These are phyloP conservation scores for Enhydra lutris DNA, from an alignment of 2,113 vertebrate genomes.

Conservation along the genomic window DNA sequence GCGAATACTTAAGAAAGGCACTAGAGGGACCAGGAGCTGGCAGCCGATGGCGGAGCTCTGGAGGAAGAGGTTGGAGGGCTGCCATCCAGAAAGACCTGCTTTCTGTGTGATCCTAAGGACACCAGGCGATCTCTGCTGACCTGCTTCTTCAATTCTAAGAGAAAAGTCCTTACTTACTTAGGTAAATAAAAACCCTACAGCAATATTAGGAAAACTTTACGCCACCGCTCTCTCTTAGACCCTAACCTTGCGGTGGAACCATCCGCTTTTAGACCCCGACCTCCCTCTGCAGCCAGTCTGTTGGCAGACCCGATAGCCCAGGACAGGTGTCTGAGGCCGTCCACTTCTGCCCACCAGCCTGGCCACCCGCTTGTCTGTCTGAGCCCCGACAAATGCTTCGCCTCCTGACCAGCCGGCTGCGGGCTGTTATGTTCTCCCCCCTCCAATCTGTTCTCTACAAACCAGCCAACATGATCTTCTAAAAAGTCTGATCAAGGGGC, in stretches of 20 bases:
- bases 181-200: neutral
- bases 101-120: neutral
- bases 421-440: neutral
- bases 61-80: neutral
- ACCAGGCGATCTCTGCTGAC: neutral
- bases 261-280: neutral
- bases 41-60: fast-evolving
- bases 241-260: neutral
- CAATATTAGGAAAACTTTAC: neutral
- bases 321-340: fast-evolving
- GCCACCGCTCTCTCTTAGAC: neutral
- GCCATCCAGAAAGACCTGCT: neutral
- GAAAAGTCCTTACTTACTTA: neutral
- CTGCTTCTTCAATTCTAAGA: neutral
- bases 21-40: neutral
- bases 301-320: neutral
- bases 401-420: neutral
- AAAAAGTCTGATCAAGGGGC: neutral
- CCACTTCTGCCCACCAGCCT: neutral
- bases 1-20: neutral
- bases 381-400: neutral
- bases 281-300: no score
- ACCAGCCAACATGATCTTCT: neutral
- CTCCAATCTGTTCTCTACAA: neutral
- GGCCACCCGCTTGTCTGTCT: fast-evolving